phyloP scores from a whole-genome alignment of 2,797 vertebrate species.

The Sorex maritimensis region DNA sequence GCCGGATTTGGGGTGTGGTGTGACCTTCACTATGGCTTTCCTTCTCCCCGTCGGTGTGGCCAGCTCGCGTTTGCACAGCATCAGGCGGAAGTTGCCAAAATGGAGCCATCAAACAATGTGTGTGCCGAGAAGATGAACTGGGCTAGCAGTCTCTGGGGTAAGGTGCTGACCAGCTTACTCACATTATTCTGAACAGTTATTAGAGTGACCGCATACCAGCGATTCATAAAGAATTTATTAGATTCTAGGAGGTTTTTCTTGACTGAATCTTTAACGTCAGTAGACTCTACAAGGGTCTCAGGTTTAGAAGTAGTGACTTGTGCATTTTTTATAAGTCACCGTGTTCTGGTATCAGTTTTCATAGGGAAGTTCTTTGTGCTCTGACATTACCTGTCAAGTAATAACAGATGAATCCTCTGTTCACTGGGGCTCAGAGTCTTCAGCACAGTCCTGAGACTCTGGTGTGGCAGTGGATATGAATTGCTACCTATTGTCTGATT shows the following conservation, averaged over 20 bases:
- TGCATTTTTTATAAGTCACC: too few relatives aligned
- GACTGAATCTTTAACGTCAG: not conserved
- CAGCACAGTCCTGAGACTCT: not conserved
- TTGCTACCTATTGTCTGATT: not conserved
- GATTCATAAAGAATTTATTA: slow-evolving; percentile 7
- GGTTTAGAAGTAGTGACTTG: not conserved
- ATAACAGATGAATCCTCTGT: not conserved
- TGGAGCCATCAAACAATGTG: slow-evolving; percentile 89
- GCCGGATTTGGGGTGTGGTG: fast-evolving
- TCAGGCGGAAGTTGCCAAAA: slow-evolving; percentile 94
- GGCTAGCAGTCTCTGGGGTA: slow-evolving; percentile 94
- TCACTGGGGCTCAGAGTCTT: too few relatives aligned
- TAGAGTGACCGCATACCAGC: slow-evolving; percentile 17
- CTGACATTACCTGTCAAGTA: too few relatives aligned
- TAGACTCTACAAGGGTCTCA: not conserved
- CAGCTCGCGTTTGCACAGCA: slow-evolving; percentile 96
- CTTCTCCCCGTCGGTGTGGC: not conserved
- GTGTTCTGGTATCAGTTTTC: too few relatives aligned
- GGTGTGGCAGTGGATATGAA: not conserved
- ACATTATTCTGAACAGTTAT: slow-evolving; percentile 16
- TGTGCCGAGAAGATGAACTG: slow-evolving; percentile 93
- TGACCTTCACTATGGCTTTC: not conserved
- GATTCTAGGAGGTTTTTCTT: not conserved
- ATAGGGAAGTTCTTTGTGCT: too few relatives aligned
- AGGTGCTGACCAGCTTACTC: slow-evolving; percentile 43